Evolutionary conservation across 2,113 vertebrate species (phyloP).

Genomic region (Camelus bactrianus): DNA sequence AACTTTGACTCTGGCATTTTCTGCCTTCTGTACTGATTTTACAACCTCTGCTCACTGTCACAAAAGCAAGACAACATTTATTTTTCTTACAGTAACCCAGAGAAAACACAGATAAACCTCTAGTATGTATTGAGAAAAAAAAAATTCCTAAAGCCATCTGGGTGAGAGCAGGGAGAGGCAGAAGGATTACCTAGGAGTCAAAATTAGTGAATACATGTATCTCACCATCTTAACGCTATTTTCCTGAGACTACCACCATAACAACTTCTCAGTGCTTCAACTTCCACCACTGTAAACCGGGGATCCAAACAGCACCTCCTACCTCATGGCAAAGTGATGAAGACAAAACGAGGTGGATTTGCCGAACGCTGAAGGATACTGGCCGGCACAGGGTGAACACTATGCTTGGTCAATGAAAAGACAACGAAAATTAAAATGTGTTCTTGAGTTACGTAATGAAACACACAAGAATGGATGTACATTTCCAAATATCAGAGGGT

Average conservation of each 20-base stretch:
- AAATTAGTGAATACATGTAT: background rate
- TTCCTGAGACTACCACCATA: background rate
- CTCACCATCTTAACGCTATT: background rate
- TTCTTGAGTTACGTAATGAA: background rate
- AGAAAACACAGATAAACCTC: slow-evolving; percentile 10
- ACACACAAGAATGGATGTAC: background rate
- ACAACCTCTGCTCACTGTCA: background rate
- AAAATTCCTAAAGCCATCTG: background rate
- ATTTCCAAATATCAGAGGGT: background rate
- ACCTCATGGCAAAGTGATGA: background rate
- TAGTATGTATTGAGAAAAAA: background rate
- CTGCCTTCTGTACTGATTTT: background rate
- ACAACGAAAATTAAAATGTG: background rate
- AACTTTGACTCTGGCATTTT: slow-evolving; percentile 54
- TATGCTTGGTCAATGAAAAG: background rate
- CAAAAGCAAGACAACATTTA: background rate
- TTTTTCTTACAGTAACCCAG: background rate
- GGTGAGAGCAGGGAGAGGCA: background rate
- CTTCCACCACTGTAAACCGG: background rate
- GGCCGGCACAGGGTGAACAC: background rate
- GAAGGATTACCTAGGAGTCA: background rate
- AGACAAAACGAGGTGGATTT: background rate
- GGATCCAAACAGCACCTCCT: background rate
- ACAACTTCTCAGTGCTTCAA: background rate
- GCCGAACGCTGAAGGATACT: background rate